These are phyloP conservation scores for Australoheros facetus DNA, from an alignment of 2,797 vertebrate genomes.

Conservation along the genomic window DNA sequence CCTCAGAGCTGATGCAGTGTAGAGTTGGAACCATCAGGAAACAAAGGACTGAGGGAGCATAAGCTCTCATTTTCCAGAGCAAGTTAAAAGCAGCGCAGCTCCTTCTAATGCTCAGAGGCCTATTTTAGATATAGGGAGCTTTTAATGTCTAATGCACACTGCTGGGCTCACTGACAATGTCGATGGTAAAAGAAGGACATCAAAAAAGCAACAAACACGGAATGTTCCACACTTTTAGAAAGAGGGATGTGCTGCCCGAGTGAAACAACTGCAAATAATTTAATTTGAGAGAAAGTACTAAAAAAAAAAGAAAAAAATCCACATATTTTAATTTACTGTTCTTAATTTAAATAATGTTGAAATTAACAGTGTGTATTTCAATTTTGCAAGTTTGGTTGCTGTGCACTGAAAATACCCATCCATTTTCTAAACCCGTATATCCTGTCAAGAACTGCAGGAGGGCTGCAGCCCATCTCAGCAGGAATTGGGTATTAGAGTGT, in stretches of 20 bases:
- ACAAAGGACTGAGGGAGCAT: conserved; percentile 76
- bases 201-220: conserved; percentile 66
- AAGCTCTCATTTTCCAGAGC: conserved; percentile 76
- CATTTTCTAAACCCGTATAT: not conserved
- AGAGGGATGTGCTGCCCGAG: conserved; percentile 32
- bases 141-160: conserved; percentile 78
- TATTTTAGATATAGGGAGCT: conserved; percentile 78
- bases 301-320: not conserved
- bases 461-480: conserved; percentile 21
- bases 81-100: conserved; percentile 76
- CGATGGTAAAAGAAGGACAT: conserved; percentile 62
- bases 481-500: conserved; percentile 16
- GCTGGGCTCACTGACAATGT: conserved; percentile 68
- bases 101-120: conserved; percentile 79
- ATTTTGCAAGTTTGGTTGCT: conserved; percentile 23
- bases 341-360: conserved; percentile 23
- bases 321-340: conserved; percentile 13
- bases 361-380: conserved; percentile 22
- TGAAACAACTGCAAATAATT: conserved; percentile 51
- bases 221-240: conserved; percentile 50
- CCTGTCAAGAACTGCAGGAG: conserved; percentile 2
- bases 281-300: conserved; percentile 54
- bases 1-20: conserved; percentile 74
- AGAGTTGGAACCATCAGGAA: conserved; percentile 76
- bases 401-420: conserved; percentile 13